phyloP scores from a whole-genome alignment of 2,888 invertebrate genomes.

The Ennomos erosarius region DNA sequence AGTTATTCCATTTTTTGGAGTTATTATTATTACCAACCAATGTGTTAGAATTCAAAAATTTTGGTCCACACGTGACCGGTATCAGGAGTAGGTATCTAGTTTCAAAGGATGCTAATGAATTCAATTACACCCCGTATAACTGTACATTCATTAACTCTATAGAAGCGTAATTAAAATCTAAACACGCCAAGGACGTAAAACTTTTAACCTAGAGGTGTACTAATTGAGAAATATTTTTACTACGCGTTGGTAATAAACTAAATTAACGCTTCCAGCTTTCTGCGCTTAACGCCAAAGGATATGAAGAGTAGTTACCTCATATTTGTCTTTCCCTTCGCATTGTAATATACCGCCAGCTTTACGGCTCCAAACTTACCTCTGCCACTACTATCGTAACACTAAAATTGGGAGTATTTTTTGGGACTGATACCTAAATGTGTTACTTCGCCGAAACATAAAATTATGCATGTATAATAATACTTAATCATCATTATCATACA shows the following conservation, averaged over 20 bases:
- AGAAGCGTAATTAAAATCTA: constrained; percentile 12
- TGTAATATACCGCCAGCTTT: constrained; percentile 14
- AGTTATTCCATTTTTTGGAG: no score
- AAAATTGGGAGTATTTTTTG: neutral
- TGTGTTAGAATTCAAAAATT: no score
- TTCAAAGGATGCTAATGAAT: no score
- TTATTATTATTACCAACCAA: no score
- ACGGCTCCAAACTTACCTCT: constrained; percentile 1
- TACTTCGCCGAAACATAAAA: neutral
- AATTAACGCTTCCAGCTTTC: constrained; percentile 23
- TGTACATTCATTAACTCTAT: no score
- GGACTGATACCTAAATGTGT: neutral
- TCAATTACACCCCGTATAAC: no score
- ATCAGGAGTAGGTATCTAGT: no score
- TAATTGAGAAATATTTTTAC: constrained; percentile 29
- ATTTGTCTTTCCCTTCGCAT: constrained; percentile 27
- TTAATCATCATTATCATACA: no score
- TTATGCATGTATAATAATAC: no score
- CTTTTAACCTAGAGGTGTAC: constrained; percentile 11
- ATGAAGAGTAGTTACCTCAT: constrained; percentile 24
- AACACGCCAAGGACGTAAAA: constrained; percentile 15
- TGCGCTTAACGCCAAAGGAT: constrained; percentile 19
- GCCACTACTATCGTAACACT: neutral
- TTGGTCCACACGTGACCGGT: no score
- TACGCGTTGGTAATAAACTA: constrained; percentile 25